Base-by-base conservation (phyloP, 2,797 vertebrate species). In the Liasis olivaceus region DNA sequence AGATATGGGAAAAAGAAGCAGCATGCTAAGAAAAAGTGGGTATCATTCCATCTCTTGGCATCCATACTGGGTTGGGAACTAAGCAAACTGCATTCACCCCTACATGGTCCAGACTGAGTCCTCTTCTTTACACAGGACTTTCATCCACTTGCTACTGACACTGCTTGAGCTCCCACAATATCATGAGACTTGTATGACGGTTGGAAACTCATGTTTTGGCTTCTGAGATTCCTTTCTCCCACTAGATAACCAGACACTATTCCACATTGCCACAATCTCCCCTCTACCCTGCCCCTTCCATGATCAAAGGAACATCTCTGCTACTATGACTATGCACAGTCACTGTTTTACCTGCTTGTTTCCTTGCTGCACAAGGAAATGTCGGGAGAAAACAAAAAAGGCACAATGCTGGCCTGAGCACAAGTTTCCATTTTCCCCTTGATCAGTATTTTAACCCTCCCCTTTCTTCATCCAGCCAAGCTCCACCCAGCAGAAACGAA, bases 1-100 rank as follows among this genome's bases (percentile, higher is more conserved):
- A 93, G 95, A 95, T 94, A 42, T 66, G 89, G 93, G 89, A 94
- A 93, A 94, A 94, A 95, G 95, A 94, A 94, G 94, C 81, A 89
- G 88, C 51, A 90, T 88, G 94, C 59, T 91, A 86, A 93, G 93
- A 85, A 94, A 96, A 87, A 88, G 11, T 51, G 88, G 85, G 28
- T 90, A 89, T 84, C 59, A 60, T 93, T 93, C 89, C 95, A 58
- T 56, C 92, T 94, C 89, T 94, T 95, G 90, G 85, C 87, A 95
- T 91, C 91, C 93, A 93, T 92, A 91, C 93, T 93, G 90, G 89
- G 85, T 95, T 95, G 95, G 88, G 87, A n/a, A 31, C 91, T 89
- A 81, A 84, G 66, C 8, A 5, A 69, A 51, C 7, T 5, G 22
- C 93, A 81, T 86, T 84, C 54, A 5, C 2, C 0, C 69, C 90